phyloP scores from a whole-genome alignment of 2,113 vertebrate genomes.

The Grammomys dolichurus region DNA sequence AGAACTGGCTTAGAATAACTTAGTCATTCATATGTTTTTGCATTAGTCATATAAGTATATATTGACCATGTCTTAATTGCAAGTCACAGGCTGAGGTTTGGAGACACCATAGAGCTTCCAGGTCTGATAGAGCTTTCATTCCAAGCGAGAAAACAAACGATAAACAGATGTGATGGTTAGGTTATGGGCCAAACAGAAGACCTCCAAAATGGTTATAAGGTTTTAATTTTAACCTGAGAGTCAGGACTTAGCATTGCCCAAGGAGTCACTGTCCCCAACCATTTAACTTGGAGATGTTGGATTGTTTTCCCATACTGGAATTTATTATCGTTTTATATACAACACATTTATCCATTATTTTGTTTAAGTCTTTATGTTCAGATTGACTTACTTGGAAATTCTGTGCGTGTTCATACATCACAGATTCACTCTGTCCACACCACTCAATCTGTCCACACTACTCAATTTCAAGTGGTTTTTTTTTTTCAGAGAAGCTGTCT shows the following conservation, averaged over 20 bases:
- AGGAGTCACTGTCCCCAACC: neutral
- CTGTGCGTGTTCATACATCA: neutral
- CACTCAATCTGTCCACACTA: neutral
- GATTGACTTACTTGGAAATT: constrained; percentile 13
- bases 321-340: neutral
- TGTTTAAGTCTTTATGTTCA: neutral
- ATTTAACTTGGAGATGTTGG: neutral
- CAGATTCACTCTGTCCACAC: neutral
- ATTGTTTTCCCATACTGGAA: neutral
- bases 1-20: neutral
- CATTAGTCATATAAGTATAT: neutral
- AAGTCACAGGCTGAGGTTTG: neutral
- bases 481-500: neutral
- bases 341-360: neutral
- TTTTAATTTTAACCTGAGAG: neutral
- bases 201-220: neutral
- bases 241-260: neutral
- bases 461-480: neutral
- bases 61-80: neutral
- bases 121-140: neutral
- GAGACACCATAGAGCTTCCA: neutral
- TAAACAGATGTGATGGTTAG: neutral
- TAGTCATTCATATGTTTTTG: neutral
- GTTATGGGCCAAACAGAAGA: neutral
- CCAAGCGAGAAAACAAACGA: neutral